Evolutionary conservation across 2,113 vertebrate genomes (phyloP), one percentile per base, ranked within the genome.

Genomic region (Benitochromis conjunctus): DNA sequence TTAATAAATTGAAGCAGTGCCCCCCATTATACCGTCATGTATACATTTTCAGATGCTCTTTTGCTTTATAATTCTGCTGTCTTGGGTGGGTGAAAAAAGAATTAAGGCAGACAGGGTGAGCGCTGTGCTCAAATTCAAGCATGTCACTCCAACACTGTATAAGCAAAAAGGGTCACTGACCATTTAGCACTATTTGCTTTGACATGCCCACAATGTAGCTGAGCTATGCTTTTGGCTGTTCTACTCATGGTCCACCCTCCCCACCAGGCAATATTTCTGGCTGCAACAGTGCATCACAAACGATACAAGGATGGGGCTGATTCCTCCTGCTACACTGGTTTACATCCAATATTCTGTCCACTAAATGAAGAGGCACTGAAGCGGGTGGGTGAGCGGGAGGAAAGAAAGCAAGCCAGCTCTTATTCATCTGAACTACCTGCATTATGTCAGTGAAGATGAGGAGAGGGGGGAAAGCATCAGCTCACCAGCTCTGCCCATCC

Each of bases 401-500:
- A 80, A 77, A 92, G 82, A 78, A 85, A 92, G 86, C 88, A 92
- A 91, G 90, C 69, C 79, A 85, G 87, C 76, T 78, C 76, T 55
- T 60, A 86, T 79, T 81, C 57, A 80, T 86, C 79, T 89, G 84
- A 84, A 85, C 89, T 90, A 90, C 81, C 77, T 81, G 88, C 76
- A 80, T 82, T 88, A 74, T 93, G 89, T 93, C 93, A 91, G 90
- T 87, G 74, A 88, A 90, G 78, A 90, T 84, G 83, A 90, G 85
- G 83, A 84, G 87, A 26, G 82, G 81, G 80, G 53, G 26, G 2
- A 74, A 87, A 85, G 79, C 84, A 83, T 95, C 64, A 92, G 96
- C 95, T 96, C 94, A 96, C 94, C 95, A 94, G 86, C 89, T 93
- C 85, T 83, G 94, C 95, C 94, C 94, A 92, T 93, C 91, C 94